phyloP scores from a whole-genome alignment of 2,888 invertebrate species.

The Abrostola tripartita region DNA sequence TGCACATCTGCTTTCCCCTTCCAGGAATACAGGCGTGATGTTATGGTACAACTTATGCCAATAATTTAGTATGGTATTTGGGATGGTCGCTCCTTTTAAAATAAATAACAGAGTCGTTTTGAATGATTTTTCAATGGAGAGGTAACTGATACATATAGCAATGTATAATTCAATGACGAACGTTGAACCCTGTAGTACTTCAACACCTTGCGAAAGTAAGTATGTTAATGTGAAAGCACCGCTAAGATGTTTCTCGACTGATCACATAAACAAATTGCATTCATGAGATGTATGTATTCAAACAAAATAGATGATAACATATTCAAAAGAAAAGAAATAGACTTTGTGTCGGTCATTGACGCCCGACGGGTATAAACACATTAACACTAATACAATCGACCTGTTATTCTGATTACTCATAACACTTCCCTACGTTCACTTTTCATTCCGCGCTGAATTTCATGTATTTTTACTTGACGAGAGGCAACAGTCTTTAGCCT shows the following conservation, averaged over 20 bases:
- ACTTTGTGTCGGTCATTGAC: conserved; percentile 9
- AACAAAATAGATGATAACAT: conserved; percentile 41
- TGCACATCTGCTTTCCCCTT: too few relatives aligned
- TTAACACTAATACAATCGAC: conserved; percentile 9
- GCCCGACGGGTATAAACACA: conserved; percentile 9
- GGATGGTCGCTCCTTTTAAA: neutral
- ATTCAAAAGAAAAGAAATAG: conserved; percentile 23
- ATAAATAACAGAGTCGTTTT: neutral
- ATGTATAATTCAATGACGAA: conserved; percentile 2
- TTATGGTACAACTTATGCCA: too few relatives aligned
- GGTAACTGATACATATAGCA: conserved; percentile 1
- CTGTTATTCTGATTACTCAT: conserved; percentile 16
- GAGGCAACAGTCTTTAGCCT: conserved; percentile 3
- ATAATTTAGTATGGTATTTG: neutral
- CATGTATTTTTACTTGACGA: conserved; percentile 6
- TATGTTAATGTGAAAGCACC: neutral
- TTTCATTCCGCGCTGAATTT: conserved; percentile 22
- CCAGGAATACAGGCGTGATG: too few relatives aligned
- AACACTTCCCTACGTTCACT: conserved; percentile 10
- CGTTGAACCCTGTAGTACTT: neutral
- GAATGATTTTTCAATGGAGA: too few relatives aligned
- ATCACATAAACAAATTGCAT: conserved; percentile 21
- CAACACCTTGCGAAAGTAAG: conserved; percentile 6
- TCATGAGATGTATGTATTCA: conserved; percentile 44
- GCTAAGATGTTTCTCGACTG: neutral